Conservation (phyloP, 2,888 invertebrate species). For the Lymantria dispar region DNA sequence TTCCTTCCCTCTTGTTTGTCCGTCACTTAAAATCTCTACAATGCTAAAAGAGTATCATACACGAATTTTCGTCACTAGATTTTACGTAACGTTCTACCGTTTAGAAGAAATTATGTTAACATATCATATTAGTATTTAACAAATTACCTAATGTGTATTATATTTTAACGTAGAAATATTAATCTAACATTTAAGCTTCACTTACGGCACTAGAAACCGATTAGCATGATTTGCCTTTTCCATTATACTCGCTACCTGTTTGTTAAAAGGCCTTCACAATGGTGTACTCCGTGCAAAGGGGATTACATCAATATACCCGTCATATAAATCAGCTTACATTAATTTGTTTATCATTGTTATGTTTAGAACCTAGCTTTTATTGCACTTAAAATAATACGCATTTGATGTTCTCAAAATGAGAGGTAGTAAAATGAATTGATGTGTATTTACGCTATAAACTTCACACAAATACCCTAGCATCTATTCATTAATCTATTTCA, state of each 20-base stretch:
- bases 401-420: conserved; percentile 36
- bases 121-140: too few species aligned
- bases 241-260: conserved; percentile 43
- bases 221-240: conserved; percentile 42
- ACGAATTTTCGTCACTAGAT: too few species aligned
- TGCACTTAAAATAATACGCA: conserved; percentile 28
- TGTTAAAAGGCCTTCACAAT: conserved; percentile 48
- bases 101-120: too few species aligned
- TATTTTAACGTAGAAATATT: conserved; percentile 18
- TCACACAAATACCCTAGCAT: too few species aligned
- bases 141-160: not conserved
- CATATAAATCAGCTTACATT: conserved; percentile 42
- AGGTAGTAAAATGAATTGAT: conserved; percentile 30
- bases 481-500: too few species aligned
- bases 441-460: conserved; percentile 13
- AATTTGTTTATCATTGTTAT: conserved; percentile 49
- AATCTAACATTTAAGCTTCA: conserved; percentile 31
- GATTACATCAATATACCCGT: conserved; percentile 38
- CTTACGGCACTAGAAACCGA: conserved; percentile 26
- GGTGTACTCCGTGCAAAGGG: conserved; percentile 27
- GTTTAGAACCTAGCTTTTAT: conserved; percentile 32
- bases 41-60: too few species aligned
- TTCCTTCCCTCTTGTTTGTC: too few species aligned
- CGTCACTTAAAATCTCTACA: too few species aligned
- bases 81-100: too few species aligned